A percentile compares a stretch with the other conserved stretches of the same genome.
Conservation (phyloP, 2,888 invertebrate species). For the Dinocampus coccinellae region DNA sequence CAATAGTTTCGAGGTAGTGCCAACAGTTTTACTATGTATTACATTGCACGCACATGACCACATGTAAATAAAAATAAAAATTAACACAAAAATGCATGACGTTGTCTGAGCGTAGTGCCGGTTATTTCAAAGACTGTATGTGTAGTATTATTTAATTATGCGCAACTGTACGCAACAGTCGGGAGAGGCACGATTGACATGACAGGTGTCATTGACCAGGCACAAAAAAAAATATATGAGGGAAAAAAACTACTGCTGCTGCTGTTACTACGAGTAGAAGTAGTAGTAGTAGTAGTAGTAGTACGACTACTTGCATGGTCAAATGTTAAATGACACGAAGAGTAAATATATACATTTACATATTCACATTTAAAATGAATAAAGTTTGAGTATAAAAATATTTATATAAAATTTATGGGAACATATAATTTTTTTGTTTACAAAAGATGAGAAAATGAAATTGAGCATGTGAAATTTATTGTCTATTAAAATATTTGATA, state of each 20-base stretch:
- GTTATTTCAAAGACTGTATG: background rate
- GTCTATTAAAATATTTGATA: too few species aligned
- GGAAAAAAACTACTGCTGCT: background rate
- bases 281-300: too few species aligned
- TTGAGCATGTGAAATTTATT: too few species aligned
- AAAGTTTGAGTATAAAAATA: too few species aligned
- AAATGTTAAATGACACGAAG: too few species aligned
- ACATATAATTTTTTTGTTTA: too few species aligned
- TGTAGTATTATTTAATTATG: constrained; percentile 1
- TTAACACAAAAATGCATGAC: background rate
- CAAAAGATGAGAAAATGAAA: too few species aligned
- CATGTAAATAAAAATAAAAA: background rate
- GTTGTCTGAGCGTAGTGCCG: background rate
- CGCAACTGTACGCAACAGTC: constrained; percentile 2
- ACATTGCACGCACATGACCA: background rate
- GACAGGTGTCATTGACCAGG: background rate
- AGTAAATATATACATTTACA: too few species aligned
- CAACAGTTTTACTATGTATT: too few species aligned
- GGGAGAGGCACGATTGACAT: background rate
- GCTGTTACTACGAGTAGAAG: background rate
- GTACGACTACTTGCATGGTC: too few species aligned
- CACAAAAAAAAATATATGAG: background rate
- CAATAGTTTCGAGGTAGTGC: background rate
- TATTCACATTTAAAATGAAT: too few species aligned
- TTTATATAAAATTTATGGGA: too few species aligned